A percentile compares a stretch with the other conserved stretches of the same genome.
These are phyloP conservation scores for Tetanocera ferruginea DNA, from an alignment of 2,888 invertebrate species.

Conservation along the genomic window DNA sequence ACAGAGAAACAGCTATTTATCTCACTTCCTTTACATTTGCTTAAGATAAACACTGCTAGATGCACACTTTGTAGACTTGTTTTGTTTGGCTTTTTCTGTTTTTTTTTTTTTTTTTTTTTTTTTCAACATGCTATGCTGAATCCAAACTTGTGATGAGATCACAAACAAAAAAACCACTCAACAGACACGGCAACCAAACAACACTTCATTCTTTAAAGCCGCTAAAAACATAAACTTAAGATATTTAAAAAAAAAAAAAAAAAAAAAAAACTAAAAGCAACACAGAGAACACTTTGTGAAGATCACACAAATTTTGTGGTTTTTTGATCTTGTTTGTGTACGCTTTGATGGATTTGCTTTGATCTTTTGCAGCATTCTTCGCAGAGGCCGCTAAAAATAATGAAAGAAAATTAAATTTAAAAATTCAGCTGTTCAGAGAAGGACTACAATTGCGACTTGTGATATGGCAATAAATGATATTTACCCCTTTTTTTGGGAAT, in stretches of 20 bases:
- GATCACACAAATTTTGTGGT: not conserved
- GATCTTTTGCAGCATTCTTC: constrained; percentile 16
- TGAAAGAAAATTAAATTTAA: too few relatives aligned
- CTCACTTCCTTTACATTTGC: constrained; percentile 32
- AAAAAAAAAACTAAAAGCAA: too few relatives aligned
- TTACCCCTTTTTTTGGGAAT: too few relatives aligned
- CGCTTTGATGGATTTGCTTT: constrained; percentile 31
- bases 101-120: not conserved
- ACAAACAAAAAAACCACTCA: not conserved
- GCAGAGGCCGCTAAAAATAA: not conserved
- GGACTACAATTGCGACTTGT: too few relatives aligned
- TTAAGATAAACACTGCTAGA: not conserved
- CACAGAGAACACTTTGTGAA: not conserved
- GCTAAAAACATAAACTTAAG: not conserved
- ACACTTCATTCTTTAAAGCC: constrained; percentile 23
- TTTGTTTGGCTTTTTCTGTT: not conserved
- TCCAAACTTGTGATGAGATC: constrained; percentile 17
- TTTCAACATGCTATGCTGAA: not conserved
- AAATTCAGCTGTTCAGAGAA: too few relatives aligned
- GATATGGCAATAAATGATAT: too few relatives aligned
- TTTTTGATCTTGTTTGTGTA: constrained; percentile 16
- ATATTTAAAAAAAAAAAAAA: not conserved
- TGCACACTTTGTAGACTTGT: not conserved
- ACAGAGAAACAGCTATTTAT: constrained; percentile 26
- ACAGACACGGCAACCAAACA: not conserved